Evolutionary conservation across 1,140 invertebrate species (phyloP), one percentile per base, ranked within the genome.

Genomic region (Nylanderia fulva): DNA sequence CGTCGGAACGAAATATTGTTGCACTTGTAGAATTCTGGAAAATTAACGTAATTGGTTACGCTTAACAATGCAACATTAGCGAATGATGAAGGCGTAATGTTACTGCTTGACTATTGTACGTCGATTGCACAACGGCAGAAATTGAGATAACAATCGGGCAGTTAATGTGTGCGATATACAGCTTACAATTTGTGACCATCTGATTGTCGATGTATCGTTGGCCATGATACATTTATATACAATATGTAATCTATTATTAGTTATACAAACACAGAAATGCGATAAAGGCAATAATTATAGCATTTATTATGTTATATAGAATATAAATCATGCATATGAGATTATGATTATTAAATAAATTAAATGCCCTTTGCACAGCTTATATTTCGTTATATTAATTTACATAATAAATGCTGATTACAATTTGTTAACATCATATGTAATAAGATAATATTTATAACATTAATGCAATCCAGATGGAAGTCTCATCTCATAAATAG

Each of bases 81-180:
- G 48, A 71, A 60, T 52, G 52, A 56, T 21, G 64, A 13, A 80
- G 64, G 77, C 77, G 52, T 45, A 82, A 72, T 36, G 66, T 82
- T 72, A 21, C 36, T 21, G 48, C 66, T 36, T 13, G 52, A 39
- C 77, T 72, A 82, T 82, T 82, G 64, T 80, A 29, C 29, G 54
- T 18, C 39, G 66, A 72, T 82, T 82, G 52, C 77, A 72, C 52
- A 72, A 82, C 66, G 33, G 18, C 36, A 82, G 77, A 82, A 69
- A 82, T 82, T 58, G 66, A 82, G 77, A 82, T 82, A 82, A 72
- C 66, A 72, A 82, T 82, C 77, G 36, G 24, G 11, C 29, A 29
- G 77, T 24, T 82, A 82, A 82, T 45, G 52, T 27, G 52, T 13
- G 29, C 18, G 24, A 42, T 60, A 82, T 71, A 33, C 56, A 29